Evolutionary conservation across 2,797 vertebrate genomes (phyloP), one percentile per base, ranked within the genome.

Genomic region (Syncerus caffer): DNA sequence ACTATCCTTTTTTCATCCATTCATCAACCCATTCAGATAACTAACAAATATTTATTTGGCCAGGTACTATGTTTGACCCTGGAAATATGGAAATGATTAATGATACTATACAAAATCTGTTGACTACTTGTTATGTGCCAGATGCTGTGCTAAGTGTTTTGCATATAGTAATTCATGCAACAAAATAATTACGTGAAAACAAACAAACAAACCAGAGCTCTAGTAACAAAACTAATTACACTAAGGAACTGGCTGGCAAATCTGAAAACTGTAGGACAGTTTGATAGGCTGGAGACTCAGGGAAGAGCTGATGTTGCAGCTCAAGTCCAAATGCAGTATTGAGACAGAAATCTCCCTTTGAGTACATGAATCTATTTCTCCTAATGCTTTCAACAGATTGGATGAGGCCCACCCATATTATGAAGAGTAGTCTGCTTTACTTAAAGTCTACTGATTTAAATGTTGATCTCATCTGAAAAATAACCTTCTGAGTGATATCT

Each of bases 381-480:
- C 42, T 89, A 76, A 67, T 58, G 21, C 8, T 29, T 95, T 96
- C 21, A 79, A 92, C 25, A 58, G 7, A 85, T 50, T 84, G 51
- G 4, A 45, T 47, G 23, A 93, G 27, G 16, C 8, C 34, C 9
- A 55, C 9, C 10, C n/a, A 60, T 3, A 16, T n/a, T 31, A 21
- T 84, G 57, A n/a, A 55, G 34, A 38, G 4, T 62, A 89, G 78
- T 94, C 29, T 92, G 38, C 23, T 95, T 93, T 85, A 58, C 19
- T 83, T 64, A 93, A 80, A 55, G 29, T 45, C 15, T 93, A 71
- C 27, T 45, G 74, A 84, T 76, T 97, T 93, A 93, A 92, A 92
- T 74, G 15, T 96, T 90, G 47, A 11, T 79, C 5, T 85, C 45
- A 82, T 42, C 10, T 67, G 58, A 95, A 84, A 71, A 76, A 34